phyloP scores from a whole-genome alignment of 2,797 vertebrate species.

The Vireo griseus region DNA sequence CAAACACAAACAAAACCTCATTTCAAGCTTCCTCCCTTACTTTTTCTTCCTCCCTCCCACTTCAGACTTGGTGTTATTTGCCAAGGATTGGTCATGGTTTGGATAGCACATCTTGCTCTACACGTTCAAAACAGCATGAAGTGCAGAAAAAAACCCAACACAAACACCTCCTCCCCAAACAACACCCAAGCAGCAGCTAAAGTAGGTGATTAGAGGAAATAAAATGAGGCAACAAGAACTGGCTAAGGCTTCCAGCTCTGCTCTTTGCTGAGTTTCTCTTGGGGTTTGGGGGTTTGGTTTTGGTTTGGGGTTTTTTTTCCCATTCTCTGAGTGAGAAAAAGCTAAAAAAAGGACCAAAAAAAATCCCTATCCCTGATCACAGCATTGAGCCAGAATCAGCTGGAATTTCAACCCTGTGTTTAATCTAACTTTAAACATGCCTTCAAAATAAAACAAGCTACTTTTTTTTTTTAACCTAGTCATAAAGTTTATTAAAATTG shows the following conservation, averaged over 20 bases:
- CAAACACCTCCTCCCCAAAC: conserved; percentile 53
- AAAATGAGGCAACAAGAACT: not conserved
- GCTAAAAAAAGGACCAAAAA: not conserved
- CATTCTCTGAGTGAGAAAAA: conserved; percentile 1
- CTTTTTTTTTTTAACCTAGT: conserved; percentile 66
- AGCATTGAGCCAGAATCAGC: not conserved
- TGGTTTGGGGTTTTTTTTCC: not conserved
- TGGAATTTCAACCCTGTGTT: not conserved
- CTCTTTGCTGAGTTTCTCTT: conserved; percentile 2
- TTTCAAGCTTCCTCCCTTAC: not conserved
- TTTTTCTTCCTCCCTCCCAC: conserved; percentile 15
- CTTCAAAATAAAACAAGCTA: conserved; percentile 56
- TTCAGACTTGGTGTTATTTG: not conserved
- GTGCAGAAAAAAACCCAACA: not conserved
- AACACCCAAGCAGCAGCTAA: conserved; percentile 27
- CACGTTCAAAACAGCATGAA: conserved; percentile 30
- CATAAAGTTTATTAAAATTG: conserved; percentile 82
- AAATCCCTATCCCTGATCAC: not conserved
- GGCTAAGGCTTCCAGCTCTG: not conserved
- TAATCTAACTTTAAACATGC: not conserved
- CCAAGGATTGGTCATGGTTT: conserved; percentile 31
- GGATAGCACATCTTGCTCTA: conserved; percentile 39
- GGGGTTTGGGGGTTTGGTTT: not conserved
- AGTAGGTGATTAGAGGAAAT: conserved; percentile 38
- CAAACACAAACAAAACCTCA: not conserved